Base-by-base conservation (phyloP, 2,888 invertebrate species). In the Hydrotaea cyrtoneurina region DNA sequence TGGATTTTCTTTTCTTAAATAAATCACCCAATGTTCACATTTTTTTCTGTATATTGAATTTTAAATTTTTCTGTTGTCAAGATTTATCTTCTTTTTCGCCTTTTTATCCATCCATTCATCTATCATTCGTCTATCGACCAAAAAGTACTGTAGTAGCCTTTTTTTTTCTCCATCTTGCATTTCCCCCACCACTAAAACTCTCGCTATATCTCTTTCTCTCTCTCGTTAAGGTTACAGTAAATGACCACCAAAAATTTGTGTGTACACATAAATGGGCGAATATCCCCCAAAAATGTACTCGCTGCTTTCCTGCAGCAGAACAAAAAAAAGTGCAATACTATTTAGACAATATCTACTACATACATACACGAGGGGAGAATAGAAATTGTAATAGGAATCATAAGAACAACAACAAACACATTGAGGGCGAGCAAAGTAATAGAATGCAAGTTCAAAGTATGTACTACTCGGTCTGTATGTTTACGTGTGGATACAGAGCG, bases 241-340 rank as follows among this genome's bases (percentile, higher is more conserved):
- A 74, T 74, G 74, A 74, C 74, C 74, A 74, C 59, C 74, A 74
- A 62, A 72, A 74, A 57, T 73, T 57, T 69, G 69, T 62, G 46
- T 39, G 15, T 69, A 69, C 31, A 69, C 43, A 78, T 74, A 71
- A 78, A 55, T 74, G 57, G 46, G 19, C 17, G 64, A 57, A 73
- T 62, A 23, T 59, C 62, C 17, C 23, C 75, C 43, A 36, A 64
- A 71, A 76, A 64, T 39, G n/a, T 15, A 69, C 43, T 43, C n/a
- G n/a, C 66, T 69, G 66, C 43, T 11, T 21, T 55, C 55, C 21
- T 66, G 43, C 43, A 66, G 19, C 21, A 19, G 17, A 31, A 8
- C 2, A 15, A 62, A 5, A 39, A 19, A 19, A 50, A 62, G 8
- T 59, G 59, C 59, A 59, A 31, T 31, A 31, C 1, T 59, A 59